Conservation (phyloP, 2,888 invertebrate species). For the Acanthosepion esculentum region DNA sequence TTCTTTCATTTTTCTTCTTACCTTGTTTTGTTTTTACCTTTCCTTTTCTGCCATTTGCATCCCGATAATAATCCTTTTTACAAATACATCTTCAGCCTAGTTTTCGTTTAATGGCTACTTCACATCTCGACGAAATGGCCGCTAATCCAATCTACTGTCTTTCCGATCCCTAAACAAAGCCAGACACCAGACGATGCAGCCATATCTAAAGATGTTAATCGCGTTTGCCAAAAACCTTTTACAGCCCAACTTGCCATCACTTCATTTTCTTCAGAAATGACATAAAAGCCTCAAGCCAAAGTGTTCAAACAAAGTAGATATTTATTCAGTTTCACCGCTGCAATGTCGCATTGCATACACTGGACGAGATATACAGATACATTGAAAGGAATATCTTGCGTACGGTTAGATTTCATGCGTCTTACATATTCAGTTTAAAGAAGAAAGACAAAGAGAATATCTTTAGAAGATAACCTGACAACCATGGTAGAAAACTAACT, state of each 20-base stretch:
- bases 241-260: neutral
- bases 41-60: neutral
- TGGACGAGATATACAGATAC: neutral
- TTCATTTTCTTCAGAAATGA: neutral
- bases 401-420: no score
- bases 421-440: no score
- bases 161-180: neutral
- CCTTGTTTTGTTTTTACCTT: neutral
- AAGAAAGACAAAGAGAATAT: no score
- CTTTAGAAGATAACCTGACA: no score
- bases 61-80: neutral
- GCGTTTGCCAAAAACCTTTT: neutral
- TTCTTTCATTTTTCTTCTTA: neutral
- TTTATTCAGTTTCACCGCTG: neutral
- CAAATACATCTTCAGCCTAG: neutral
- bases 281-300: neutral
- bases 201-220: slow-evolving; percentile 33
- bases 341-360: neutral
- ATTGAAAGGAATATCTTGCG: no score
- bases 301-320: neutral
- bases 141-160: slow-evolving; percentile 16
- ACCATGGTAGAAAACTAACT: no score
- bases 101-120: neutral
- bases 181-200: neutral
- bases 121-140: neutral